phyloP scores from a whole-genome alignment of 1,140 invertebrate genomes.

The Plectrocnemia conspersa region DNA sequence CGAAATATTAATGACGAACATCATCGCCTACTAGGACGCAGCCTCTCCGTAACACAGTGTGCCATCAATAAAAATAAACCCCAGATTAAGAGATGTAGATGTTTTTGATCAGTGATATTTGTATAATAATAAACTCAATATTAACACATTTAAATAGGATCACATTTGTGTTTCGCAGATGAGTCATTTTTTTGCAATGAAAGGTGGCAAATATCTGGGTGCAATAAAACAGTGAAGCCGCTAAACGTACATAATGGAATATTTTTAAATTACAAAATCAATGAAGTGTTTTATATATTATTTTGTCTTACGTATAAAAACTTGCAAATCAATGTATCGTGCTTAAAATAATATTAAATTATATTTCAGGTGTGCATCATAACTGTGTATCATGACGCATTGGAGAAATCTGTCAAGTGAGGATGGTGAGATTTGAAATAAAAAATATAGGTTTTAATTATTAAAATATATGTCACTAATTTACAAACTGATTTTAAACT shows the following conservation, averaged over 20 bases:
- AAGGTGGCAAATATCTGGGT: neutral
- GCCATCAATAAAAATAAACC: neutral
- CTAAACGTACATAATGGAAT: neutral
- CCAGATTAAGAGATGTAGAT: neutral
- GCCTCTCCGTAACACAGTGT: neutral
- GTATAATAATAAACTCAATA: neutral
- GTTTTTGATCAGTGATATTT: neutral
- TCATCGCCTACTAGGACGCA: neutral
- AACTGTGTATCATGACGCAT: too few relatives aligned
- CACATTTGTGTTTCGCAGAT: neutral
- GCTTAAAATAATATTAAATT: too few relatives aligned
- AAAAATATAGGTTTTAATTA: too few relatives aligned
- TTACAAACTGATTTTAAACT: too few relatives aligned
- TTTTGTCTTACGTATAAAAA: too few relatives aligned
- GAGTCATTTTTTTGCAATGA: neutral
- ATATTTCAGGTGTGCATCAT: too few relatives aligned
- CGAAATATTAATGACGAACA: neutral
- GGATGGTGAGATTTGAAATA: too few relatives aligned
- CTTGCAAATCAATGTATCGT: too few relatives aligned
- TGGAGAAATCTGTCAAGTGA: too few relatives aligned
- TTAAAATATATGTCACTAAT: too few relatives aligned
- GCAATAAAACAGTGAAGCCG: neutral
- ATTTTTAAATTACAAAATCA: neutral
- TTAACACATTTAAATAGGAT: neutral
- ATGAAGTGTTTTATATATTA: too few relatives aligned